These are phyloP conservation scores for Pogoniulus pusillus DNA, from an alignment of 2,797 vertebrate genomes.

Conservation along the genomic window DNA sequence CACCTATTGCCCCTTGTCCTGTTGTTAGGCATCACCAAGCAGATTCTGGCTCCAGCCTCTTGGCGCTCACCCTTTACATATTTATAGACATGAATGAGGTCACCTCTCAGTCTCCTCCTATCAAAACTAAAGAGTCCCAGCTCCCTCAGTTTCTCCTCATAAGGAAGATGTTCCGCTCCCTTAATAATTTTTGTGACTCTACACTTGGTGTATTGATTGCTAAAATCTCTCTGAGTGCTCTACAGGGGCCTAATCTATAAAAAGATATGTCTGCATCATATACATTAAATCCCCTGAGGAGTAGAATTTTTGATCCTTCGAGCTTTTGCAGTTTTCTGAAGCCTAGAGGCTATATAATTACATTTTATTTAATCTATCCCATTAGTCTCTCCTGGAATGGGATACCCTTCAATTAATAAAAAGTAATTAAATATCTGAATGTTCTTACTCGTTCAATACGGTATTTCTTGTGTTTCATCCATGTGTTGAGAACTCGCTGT, in stretches of 20 bases:
- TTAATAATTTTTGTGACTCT: too few species aligned
- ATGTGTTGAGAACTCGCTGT: background rate
- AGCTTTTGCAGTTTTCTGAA: background rate
- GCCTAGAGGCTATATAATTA: background rate
- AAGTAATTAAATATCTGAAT: slow-evolving; percentile 10
- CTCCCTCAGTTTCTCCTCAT: too few species aligned
- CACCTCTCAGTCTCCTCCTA: too few species aligned
- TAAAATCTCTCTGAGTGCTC: background rate
- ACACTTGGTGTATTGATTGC: background rate
- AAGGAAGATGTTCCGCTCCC: too few species aligned
- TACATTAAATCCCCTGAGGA: background rate
- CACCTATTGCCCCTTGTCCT: too few species aligned
- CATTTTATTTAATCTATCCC: background rate
- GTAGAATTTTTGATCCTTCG: background rate
- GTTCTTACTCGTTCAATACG: background rate
- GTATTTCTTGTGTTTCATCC: background rate
- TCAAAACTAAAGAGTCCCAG: too few species aligned
- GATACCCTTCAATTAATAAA: background rate
- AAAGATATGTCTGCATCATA: background rate
- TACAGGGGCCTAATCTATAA: background rate
- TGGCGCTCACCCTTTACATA: too few species aligned
- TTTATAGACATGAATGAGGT: too few species aligned
- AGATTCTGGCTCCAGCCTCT: too few species aligned
- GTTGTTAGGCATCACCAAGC: too few species aligned
- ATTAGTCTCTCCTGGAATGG: background rate